A percentile compares a stretch with the other conserved stretches of the same genome.
These are phyloP conservation scores for Pyxicephalus adspersus DNA, from an alignment of 2,113 vertebrate genomes.

Conservation along the genomic window DNA sequence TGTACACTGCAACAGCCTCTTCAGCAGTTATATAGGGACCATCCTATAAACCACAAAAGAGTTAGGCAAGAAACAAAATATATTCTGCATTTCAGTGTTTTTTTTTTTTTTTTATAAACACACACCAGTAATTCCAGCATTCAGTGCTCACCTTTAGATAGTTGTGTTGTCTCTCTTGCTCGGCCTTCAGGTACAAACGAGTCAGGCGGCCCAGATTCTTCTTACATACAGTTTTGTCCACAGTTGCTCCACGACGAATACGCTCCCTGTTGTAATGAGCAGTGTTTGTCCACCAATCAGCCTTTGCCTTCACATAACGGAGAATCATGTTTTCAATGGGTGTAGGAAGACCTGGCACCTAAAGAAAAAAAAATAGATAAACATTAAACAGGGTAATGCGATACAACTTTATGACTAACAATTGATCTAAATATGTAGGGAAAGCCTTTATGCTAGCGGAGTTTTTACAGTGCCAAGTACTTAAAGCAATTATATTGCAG, in stretches of 20 bases:
- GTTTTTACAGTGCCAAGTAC: too few relatives aligned
- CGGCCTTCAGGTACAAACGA: slow-evolving; percentile 94
- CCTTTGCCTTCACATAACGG: slow-evolving; percentile 97
- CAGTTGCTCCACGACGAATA: slow-evolving; percentile 96
- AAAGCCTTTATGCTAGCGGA: too few relatives aligned
- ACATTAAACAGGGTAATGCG: not conserved
- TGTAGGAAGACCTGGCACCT: slow-evolving; percentile 97
- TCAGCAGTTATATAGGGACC: slow-evolving; percentile 98
- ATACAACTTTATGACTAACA: not conserved
- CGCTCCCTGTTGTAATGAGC: slow-evolving; percentile 98
- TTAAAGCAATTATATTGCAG: too few relatives aligned
- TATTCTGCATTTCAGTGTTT: not conserved
- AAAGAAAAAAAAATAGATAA: not conserved
- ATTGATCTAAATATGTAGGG: not conserved
- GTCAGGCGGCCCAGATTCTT: slow-evolving; percentile 97
- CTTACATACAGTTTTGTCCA: slow-evolving; percentile 98
- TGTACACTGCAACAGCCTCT: slow-evolving; percentile 98
- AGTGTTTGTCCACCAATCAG: slow-evolving; percentile 99
- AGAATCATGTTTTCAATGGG: slow-evolving; percentile 99
- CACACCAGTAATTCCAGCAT: too few relatives aligned
- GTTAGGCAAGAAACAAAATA: not conserved
- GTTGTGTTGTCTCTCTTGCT: slow-evolving; percentile 98
- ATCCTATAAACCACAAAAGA: slow-evolving; percentile 73
- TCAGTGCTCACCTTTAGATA: slow-evolving; percentile 88
- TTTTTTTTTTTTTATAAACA: too few relatives aligned